phyloP scores from a whole-genome alignment of 1,140 invertebrate species.

The Lasioglossum albipes region DNA sequence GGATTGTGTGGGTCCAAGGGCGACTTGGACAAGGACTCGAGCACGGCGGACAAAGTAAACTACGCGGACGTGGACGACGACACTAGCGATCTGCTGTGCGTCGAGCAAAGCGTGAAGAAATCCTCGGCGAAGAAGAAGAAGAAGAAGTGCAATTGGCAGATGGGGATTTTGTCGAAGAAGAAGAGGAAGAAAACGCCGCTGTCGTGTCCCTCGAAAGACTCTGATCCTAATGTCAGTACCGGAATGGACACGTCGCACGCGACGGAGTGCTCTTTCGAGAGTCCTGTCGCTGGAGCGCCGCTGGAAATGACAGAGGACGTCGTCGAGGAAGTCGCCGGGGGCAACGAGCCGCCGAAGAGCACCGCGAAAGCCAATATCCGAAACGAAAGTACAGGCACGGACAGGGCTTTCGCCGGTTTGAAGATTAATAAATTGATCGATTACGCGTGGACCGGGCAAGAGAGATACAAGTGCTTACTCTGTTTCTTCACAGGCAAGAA shows the following conservation, averaged over 20 bases:
- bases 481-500: conserved; percentile 82
- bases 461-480: conserved; percentile 81
- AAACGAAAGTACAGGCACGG: conserved; percentile 5
- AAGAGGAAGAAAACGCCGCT: conserved; percentile 63
- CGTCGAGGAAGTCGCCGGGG: neutral
- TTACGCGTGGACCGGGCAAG: conserved; percentile 67
- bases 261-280: neutral
- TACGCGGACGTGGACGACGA: conserved; percentile 46
- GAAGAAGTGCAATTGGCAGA: conserved; percentile 71
- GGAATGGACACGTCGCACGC: neutral
- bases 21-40: conserved; percentile 34
- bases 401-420: conserved; percentile 26
- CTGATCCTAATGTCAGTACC: neutral
- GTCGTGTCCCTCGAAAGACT: conserved; percentile 12
- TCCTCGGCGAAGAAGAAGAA: conserved; percentile 67
- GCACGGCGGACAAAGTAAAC: conserved; percentile 21
- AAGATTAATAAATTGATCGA: conserved; percentile 58
- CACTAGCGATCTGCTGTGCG: neutral
- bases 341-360: neutral
- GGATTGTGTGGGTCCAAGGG: conserved; percentile 49
- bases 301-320: neutral
- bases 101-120: conserved; percentile 40
- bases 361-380: neutral
- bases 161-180: conserved; percentile 72
- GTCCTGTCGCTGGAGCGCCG: neutral